Evolutionary conservation across 2,113 vertebrate species (phyloP).

Genomic region (Aleadryas rufinucha): DNA sequence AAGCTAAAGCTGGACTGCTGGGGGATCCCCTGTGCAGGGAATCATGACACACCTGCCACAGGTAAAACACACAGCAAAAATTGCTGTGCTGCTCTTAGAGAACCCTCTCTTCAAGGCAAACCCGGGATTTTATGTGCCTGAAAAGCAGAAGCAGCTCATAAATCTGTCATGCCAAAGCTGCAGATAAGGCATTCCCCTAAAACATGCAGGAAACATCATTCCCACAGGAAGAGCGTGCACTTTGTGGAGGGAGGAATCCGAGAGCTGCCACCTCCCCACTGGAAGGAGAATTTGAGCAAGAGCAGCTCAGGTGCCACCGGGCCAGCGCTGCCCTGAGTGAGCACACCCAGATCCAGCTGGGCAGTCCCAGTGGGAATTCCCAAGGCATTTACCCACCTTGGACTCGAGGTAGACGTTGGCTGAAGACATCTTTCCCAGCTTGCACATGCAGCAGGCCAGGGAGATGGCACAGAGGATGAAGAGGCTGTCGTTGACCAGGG

Average conservation of each 20-base stretch:
- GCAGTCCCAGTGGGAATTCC: background rate
- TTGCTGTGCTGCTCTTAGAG: background rate
- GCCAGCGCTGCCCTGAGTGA: background rate
- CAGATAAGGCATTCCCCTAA: background rate
- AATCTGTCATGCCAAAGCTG: background rate
- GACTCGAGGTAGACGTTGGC: conserved; percentile 98
- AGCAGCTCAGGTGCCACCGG: background rate
- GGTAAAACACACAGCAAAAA: background rate
- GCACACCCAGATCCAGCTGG: background rate
- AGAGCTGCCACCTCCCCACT: background rate
- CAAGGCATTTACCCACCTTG: conserved; percentile 75
- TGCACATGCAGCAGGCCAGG: conserved; percentile 90
- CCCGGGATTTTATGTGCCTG: background rate
- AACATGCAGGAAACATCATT: background rate
- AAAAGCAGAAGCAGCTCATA: background rate
- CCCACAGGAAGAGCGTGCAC: background rate
- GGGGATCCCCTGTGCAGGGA: background rate
- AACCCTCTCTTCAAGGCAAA: background rate
- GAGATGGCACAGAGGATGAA: conserved; percentile 92
- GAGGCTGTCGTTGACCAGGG: conserved; percentile 90
- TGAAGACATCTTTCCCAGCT: conserved; percentile 93
- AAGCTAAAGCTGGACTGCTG: background rate
- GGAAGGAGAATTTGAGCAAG: background rate
- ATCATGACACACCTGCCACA: background rate
- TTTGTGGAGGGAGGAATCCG: background rate